Evolutionary conservation across 1,140 invertebrate genomes (phyloP).

Genomic region (Tribolium castaneum): DNA sequence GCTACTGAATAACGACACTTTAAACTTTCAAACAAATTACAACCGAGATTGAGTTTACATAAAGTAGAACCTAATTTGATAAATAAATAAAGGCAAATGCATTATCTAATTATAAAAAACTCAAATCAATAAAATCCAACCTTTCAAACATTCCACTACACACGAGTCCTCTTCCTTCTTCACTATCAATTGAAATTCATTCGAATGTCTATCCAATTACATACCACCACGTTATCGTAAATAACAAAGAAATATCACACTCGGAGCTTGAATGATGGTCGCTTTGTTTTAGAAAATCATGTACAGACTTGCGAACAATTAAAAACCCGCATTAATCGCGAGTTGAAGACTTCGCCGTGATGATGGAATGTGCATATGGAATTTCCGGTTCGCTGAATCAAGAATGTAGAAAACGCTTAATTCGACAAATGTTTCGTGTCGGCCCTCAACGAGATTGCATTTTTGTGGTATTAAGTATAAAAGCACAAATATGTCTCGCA

Average conservation of each 20-base stretch:
- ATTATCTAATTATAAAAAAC: slow-evolving; percentile 18
- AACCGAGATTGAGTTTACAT: slow-evolving; percentile 42
- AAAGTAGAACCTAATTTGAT: slow-evolving; percentile 39
- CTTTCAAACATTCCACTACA: neutral
- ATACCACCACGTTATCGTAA: slow-evolving; percentile 8
- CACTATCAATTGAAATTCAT: neutral
- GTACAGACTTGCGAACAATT: slow-evolving; percentile 53
- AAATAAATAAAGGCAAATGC: slow-evolving; percentile 26
- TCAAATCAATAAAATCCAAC: neutral
- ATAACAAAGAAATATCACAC: slow-evolving; percentile 33
- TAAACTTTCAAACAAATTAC: slow-evolving; percentile 51
- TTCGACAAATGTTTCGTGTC: slow-evolving; percentile 57
- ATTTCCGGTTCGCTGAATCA: slow-evolving; percentile 56
- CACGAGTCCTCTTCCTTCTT: neutral
- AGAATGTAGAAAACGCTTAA: slow-evolving; percentile 58
- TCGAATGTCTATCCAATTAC: slow-evolving; percentile 11
- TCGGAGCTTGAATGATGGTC: slow-evolving; percentile 2
- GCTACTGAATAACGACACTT: slow-evolving; percentile 50
- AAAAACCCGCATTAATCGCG: slow-evolving; percentile 56
- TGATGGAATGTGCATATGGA: slow-evolving; percentile 59
- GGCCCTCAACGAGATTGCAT: slow-evolving; percentile 54
- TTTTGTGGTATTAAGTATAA: slow-evolving; percentile 54
- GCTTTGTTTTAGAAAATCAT: slow-evolving; percentile 45
- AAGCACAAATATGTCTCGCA: slow-evolving; percentile 40
- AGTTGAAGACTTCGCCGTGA: slow-evolving; percentile 49